phyloP scores from a whole-genome alignment of 2,797 vertebrate species.

The Podargus strigoides region DNA sequence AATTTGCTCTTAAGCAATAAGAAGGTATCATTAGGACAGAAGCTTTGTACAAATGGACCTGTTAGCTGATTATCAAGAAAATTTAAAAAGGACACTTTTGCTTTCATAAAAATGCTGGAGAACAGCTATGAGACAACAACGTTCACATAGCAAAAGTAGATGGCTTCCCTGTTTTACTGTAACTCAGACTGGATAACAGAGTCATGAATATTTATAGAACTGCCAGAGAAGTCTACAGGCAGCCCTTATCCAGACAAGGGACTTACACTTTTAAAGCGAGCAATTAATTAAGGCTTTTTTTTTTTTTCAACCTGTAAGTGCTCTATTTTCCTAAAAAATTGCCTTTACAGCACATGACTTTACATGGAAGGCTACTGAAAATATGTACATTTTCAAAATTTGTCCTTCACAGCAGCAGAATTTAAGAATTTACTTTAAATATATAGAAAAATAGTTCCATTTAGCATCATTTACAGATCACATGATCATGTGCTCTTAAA shows the following conservation, averaged over 20 bases:
- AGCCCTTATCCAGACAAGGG: background rate
- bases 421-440: background rate
- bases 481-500: background rate
- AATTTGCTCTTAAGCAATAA: rapidly evolving
- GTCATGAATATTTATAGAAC: background rate
- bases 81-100: background rate
- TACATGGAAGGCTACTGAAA: background rate
- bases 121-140: background rate
- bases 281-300: background rate
- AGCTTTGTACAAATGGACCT: background rate
- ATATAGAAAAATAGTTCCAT: background rate
- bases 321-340: background rate
- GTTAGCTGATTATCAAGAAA: background rate
- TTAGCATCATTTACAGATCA: background rate
- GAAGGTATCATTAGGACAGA: background rate
- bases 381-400: background rate
- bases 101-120: background rate
- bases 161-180: background rate
- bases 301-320: background rate
- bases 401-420: background rate
- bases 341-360: background rate
- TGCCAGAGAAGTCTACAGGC: background rate
- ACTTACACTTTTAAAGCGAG: background rate
- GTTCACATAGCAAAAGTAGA: background rate
- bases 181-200: background rate